Evolutionary conservation across 2,797 vertebrate genomes (phyloP).

Genomic region (Notamacropus eugenii): DNA sequence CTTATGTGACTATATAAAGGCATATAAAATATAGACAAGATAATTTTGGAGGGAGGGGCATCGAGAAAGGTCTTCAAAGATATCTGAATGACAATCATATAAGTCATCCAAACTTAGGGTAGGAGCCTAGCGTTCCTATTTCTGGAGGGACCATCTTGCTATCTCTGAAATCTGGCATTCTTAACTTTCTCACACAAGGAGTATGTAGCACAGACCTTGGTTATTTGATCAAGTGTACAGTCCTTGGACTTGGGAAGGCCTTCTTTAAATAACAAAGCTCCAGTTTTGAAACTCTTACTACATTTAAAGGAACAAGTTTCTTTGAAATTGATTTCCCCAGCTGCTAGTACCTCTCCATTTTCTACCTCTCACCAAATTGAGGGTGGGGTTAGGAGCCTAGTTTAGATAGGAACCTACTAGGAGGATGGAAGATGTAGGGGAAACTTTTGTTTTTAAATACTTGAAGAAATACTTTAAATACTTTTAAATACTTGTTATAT

Average conservation of each 20-base stretch:
- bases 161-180: neutral
- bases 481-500: neutral
- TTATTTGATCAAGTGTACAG: neutral
- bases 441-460: neutral
- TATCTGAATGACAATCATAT: neutral
- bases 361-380: neutral
- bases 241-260: neutral
- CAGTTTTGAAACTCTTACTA: neutral
- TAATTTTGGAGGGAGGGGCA: neutral
- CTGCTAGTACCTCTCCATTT: neutral
- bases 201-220: neutral
- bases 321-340: neutral
- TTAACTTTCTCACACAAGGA: neutral
- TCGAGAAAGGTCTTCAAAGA: neutral
- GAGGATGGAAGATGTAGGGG: neutral
- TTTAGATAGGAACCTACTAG: neutral
- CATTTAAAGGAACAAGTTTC: neutral
- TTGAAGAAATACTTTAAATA: neutral
- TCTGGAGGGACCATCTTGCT: neutral
- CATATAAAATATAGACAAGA: neutral
- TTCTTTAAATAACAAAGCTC: slow-evolving; percentile 19
- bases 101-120: neutral
- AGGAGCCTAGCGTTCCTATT: neutral
- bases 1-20: neutral
- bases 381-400: neutral